phyloP scores from a whole-genome alignment of 2,888 invertebrate species.

The Griposia aprilina region DNA sequence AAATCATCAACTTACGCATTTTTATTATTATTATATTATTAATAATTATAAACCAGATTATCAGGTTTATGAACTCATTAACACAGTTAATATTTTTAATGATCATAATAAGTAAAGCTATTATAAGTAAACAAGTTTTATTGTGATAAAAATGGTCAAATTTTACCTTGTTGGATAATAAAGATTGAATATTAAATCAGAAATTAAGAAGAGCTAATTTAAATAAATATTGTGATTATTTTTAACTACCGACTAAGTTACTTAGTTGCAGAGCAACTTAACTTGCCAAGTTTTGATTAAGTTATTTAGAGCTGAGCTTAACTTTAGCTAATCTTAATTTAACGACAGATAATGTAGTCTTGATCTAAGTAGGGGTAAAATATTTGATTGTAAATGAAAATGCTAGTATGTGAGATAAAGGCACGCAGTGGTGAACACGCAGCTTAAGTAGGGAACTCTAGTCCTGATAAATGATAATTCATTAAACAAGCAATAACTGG shows the following conservation, averaged over 20 bases:
- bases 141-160: neutral
- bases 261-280: conserved; percentile 19
- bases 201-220: conserved; percentile 17
- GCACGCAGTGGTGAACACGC: neutral
- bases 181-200: neutral
- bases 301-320: neutral
- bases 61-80: conserved; percentile 16
- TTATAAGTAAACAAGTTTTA: neutral
- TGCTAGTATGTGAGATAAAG: neutral
- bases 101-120: neutral
- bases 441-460: too few relatives aligned
- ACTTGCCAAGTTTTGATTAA: conserved; percentile 21
- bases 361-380: neutral
- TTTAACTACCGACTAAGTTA: neutral
- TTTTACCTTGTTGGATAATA: conserved; percentile 8
- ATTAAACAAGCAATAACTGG: too few relatives aligned
- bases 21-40: neutral
- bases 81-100: conserved; percentile 16
- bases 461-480: too few relatives aligned
- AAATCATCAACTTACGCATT: conserved; percentile 15
- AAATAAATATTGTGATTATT: conserved; percentile 16
- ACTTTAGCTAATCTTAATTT: neutral
- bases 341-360: neutral
- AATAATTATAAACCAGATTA: conserved; percentile 2
- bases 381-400: neutral